A percentile compares a stretch with the other conserved stretches of the same genome.
Evolutionary conservation across 2,888 invertebrate genomes (phyloP).

Genomic region (Drosophila sordidula): DNA sequence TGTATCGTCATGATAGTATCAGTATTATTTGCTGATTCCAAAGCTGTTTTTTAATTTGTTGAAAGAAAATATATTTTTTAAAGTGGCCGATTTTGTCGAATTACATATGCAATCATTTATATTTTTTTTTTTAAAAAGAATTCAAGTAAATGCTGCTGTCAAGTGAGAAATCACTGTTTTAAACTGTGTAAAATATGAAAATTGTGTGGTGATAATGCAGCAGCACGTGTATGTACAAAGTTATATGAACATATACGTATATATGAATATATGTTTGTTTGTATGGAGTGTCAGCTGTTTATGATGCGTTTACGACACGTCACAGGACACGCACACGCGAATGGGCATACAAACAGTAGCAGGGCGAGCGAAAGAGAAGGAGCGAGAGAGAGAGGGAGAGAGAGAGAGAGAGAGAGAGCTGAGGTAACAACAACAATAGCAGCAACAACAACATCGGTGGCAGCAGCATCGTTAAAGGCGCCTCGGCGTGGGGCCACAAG

Average conservation of each 20-base stretch:
- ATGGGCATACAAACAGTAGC: neutral
- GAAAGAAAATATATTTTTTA: no score
- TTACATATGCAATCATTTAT: no score
- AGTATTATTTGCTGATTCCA: no score
- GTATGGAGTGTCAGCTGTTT: slow-evolving; percentile 56
- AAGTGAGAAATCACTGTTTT: slow-evolving; percentile 24
- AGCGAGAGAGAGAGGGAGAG: no score
- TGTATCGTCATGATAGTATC: no score
- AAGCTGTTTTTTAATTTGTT: no score
- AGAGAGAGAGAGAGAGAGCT: neutral
- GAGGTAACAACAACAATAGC: slow-evolving; percentile 24
- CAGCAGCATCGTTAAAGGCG: slow-evolving; percentile 57
- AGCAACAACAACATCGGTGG: neutral
- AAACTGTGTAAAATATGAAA: slow-evolving; percentile 26
- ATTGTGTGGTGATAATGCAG: slow-evolving; percentile 33
- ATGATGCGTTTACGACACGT: slow-evolving; percentile 75
- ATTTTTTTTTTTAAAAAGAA: neutral
- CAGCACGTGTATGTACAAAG: slow-evolving; percentile 21
- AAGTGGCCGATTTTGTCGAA: no score
- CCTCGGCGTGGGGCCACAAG: slow-evolving; percentile 32
- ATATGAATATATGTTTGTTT: neutral
- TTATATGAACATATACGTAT: no score
- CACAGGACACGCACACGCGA: slow-evolving; percentile 59
- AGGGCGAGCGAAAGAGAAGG: neutral
- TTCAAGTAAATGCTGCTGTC: slow-evolving; percentile 1